phyloP scores from a whole-genome alignment of 1,140 invertebrate genomes.

The Pissodes strobi region DNA sequence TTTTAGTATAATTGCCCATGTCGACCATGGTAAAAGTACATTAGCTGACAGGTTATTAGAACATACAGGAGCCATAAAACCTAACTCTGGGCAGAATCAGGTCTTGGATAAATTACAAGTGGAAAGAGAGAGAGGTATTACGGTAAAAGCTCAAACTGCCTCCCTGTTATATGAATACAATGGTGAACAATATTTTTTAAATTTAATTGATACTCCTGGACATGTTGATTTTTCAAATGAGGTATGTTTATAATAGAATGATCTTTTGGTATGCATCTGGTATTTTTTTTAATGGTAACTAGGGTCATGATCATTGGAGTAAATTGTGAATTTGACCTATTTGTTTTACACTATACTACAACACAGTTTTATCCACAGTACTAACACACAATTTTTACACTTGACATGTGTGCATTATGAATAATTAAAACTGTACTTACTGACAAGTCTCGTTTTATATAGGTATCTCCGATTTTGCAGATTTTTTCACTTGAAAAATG shows the following conservation, averaged over 20 bases:
- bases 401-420: too few species aligned
- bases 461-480: too few species aligned
- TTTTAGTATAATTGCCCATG: conserved; percentile 96
- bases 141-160: conserved; percentile 96
- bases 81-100: conserved; percentile 72
- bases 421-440: too few species aligned
- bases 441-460: too few species aligned
- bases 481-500: too few species aligned
- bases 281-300: too few species aligned
- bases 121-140: conserved; percentile 94
- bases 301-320: too few species aligned
- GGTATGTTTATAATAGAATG: conserved; percentile 61
- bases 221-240: conserved; percentile 99
- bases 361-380: too few species aligned
- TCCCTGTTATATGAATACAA: conserved; percentile 80
- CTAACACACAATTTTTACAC: too few species aligned
- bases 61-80: conserved; percentile 81
- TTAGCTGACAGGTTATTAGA: conserved; percentile 91
- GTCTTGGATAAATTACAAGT: conserved; percentile 87
- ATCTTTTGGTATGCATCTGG: too few species aligned
- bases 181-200: conserved; percentile 80
- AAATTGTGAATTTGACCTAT: too few species aligned
- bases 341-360: too few species aligned
- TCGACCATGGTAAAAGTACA: conserved; percentile 98
- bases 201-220: conserved; percentile 97